Percentiles rank a stretch among this genome's conserved stretches.
Conservation (phyloP, 1,140 invertebrate genomes). For the Panagrolaimus sp. region DNA sequence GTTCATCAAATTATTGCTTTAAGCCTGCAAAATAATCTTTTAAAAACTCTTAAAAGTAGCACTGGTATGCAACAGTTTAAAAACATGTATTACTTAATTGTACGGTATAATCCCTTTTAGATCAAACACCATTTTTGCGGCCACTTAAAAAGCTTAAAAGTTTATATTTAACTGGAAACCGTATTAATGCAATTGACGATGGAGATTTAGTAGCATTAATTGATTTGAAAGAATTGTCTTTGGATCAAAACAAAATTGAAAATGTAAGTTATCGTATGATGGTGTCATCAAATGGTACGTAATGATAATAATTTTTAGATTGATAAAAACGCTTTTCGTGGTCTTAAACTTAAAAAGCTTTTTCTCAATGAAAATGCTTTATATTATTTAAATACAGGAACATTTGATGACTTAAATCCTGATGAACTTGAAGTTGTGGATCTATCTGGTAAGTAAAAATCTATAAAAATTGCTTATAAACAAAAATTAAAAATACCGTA, state of each 20-base stretch:
- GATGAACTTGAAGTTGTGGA: constrained; percentile 6
- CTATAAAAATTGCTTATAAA: background rate
- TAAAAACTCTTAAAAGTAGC: constrained; percentile 23
- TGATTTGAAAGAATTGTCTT: constrained; percentile 31
- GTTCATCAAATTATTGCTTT: constrained; percentile 27
- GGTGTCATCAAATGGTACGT: background rate
- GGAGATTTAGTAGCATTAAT: constrained; percentile 42
- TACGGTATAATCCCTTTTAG: background rate
- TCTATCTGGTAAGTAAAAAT: background rate
- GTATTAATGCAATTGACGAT: constrained; percentile 28
- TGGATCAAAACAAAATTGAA: constrained; percentile 44
- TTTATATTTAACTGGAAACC: constrained; percentile 43
- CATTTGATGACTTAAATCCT: constrained; percentile 29
- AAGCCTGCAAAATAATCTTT: constrained; percentile 41
- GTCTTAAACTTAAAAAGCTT: constrained; percentile 36
- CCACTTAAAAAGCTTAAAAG: constrained; percentile 36
- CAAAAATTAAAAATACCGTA: background rate
- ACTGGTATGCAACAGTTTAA: background rate
- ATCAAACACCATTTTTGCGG: constrained; percentile 23
- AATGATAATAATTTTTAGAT: constrained; percentile 25
- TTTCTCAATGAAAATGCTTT: constrained; percentile 46
- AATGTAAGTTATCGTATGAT: background rate
- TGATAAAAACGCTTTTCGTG: constrained; percentile 36
- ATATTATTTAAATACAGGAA: constrained; percentile 40
- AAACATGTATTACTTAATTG: background rate